Conservation (phyloP, 2,797 vertebrate species). For the Diplodus sargus region DNA sequence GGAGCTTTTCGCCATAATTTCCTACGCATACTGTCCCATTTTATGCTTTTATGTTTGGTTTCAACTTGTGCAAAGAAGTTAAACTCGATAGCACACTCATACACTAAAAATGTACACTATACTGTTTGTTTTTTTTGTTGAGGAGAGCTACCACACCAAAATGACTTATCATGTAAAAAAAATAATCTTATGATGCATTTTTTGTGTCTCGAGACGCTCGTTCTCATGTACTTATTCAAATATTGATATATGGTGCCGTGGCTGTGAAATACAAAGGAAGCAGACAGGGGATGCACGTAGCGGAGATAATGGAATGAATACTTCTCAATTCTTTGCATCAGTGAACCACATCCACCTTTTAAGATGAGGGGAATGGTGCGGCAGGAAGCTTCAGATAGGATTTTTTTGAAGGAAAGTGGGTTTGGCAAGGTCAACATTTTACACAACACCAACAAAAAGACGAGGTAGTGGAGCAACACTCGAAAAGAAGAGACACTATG, state of each 20-base stretch:
- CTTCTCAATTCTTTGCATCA: conserved; percentile 41
- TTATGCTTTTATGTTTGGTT: not conserved
- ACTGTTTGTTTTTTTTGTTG: not conserved
- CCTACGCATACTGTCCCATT: not conserved
- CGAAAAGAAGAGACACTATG: not conserved
- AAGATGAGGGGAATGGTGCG: not conserved
- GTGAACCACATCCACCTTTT: conserved; percentile 8
- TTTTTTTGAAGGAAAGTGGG: not conserved
- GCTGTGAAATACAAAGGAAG: conserved; percentile 43
- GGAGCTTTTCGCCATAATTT: not conserved
- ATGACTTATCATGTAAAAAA: not conserved
- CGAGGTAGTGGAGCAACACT: not conserved
- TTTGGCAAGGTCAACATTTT: not conserved
- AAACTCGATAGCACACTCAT: not conserved
- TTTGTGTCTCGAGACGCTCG: conserved; percentile 12
- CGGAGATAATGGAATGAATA: conserved; percentile 27
- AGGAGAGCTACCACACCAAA: not conserved
- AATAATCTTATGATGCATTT: not conserved
- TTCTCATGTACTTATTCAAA: not conserved
- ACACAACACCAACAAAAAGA: not conserved
- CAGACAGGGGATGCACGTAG: not conserved
- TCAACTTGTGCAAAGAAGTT: not conserved
- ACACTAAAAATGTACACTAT: not conserved
- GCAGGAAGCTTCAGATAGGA: not conserved
- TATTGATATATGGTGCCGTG: not conserved